Percentiles rank a stretch among this genome's conserved stretches.
Conservation (phyloP, 1,140 invertebrate species). For the Diachasmimorpha longicaudata region DNA sequence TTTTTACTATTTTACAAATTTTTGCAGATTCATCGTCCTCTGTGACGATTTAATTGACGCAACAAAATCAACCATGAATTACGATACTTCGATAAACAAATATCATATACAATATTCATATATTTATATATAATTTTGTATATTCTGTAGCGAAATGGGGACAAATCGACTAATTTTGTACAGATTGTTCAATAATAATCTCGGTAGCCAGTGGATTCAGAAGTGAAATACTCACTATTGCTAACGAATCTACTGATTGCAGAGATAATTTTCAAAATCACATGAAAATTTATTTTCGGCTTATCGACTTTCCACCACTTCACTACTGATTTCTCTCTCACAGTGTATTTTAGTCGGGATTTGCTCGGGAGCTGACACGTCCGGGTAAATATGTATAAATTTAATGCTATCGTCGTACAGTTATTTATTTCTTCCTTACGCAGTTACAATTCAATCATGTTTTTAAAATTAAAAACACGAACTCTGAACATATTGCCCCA, state of each 20-base stretch:
- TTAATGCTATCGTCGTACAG: conserved; percentile 13
- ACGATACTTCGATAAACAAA: background rate
- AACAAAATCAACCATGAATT: conserved; percentile 3
- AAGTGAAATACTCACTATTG: background rate
- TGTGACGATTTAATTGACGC: conserved; percentile 6
- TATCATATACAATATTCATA: conserved; percentile 7
- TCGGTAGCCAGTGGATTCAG: background rate
- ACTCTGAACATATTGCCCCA: background rate
- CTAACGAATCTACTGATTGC: background rate
- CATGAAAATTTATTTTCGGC: background rate
- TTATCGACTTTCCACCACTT: background rate
- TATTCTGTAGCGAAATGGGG: background rate
- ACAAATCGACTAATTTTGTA: background rate
- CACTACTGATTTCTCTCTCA: background rate
- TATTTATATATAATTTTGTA: background rate
- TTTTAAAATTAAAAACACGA: background rate
- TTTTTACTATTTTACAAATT: conserved; percentile 13
- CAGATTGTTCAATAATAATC: background rate
- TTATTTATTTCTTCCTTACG: conserved; percentile 17
- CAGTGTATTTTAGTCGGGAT: background rate
- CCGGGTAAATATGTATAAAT: conserved; percentile 38
- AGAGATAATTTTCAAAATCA: background rate
- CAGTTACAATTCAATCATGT: background rate
- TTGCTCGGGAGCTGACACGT: conserved; percentile 49
- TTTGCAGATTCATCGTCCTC: background rate